Base-by-base conservation (phyloP, 2,113 vertebrate species). In the Syrrhaptes paradoxus region DNA sequence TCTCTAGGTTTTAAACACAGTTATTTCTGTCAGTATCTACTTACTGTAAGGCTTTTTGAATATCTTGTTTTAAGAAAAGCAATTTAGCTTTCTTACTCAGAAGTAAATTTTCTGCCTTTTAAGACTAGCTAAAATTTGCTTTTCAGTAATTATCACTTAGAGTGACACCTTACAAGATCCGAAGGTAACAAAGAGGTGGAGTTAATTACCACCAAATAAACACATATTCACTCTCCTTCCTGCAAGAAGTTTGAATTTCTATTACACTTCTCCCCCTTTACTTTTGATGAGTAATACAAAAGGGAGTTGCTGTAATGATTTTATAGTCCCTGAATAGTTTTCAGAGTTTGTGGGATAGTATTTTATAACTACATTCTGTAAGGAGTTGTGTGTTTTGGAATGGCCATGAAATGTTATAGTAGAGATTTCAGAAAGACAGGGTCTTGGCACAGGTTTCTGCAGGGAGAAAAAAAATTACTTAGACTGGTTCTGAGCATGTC, bases 291-390 rank as follows among this genome's bases (percentile, higher is more conserved):
- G 38, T 57, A 88, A n/a, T 89, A 91, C 90, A 59, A 73, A 79
- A 61, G 78, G 46, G 77, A 89, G 62, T n/a, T 89, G 54, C 86
- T 93, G 10, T 90, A 82, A 70, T 4, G 10, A 32, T 79, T 96
- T 96, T 94, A 88, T 90, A 92, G 59, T 77, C 32, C 70, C 91
- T 13, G 14, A 91, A 94, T 90, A 81, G 74, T 96, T 96, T 92
- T 92, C 70, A 58, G 52, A 84, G 77, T 95, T 96, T 97, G 94
- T 87, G 79, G 73, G 63, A 74, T 32, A 41, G 32, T 93, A 67
- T 96, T 91, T 96, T 85, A 85, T 85, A 90, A 52, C 49, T 93
- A n/a, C 83, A 61, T 93, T 91, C 89, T 90, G 84, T 91, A 88
- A 95, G 81, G 66, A 80, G 38, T 55, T 41, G 38, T 87, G 77